phyloP scores from a whole-genome alignment of 2,797 vertebrate genomes.

The Sebastes oblongus region DNA sequence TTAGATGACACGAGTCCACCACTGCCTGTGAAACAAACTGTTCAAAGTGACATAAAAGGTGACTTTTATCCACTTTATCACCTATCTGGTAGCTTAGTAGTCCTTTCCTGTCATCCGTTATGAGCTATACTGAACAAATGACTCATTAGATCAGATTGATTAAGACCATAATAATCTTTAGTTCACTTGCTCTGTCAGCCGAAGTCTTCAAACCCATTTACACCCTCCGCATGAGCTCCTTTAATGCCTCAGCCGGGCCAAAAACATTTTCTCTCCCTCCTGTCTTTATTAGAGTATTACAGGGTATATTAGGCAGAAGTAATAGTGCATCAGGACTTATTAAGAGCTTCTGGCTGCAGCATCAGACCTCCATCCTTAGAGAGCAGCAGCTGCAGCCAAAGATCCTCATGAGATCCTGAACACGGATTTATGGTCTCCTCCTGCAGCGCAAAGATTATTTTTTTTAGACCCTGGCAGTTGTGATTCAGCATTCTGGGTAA shows the following conservation, averaged over 20 bases:
- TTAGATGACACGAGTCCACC: neutral
- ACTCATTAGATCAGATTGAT: slow-evolving; percentile 34
- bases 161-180: slow-evolving; percentile 5
- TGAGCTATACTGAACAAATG: slow-evolving; percentile 14
- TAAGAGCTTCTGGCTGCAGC: slow-evolving; percentile 28
- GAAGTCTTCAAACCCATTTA: slow-evolving; percentile 5
- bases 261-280: slow-evolving; percentile 1
- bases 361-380: slow-evolving; percentile 21
- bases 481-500: slow-evolving; percentile 3
- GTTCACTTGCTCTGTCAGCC: slow-evolving; percentile 26
- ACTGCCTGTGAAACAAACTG: neutral
- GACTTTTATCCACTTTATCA: neutral
- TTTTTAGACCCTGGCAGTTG: slow-evolving; percentile 1
- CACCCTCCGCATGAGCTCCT: neutral
- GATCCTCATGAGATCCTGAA: slow-evolving; percentile 15
- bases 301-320: slow-evolving; percentile 1
- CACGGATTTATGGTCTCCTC: slow-evolving; percentile 10
- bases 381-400: slow-evolving; percentile 48
- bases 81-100: neutral
- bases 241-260: slow-evolving; percentile 10
- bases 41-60: neutral
- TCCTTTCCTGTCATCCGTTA: slow-evolving; percentile 1
- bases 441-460: neutral
- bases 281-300: slow-evolving; percentile 23
- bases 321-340: neutral